Base-by-base conservation (phyloP, 2,888 invertebrate species). In the Cecidostiba fungosa region DNA sequence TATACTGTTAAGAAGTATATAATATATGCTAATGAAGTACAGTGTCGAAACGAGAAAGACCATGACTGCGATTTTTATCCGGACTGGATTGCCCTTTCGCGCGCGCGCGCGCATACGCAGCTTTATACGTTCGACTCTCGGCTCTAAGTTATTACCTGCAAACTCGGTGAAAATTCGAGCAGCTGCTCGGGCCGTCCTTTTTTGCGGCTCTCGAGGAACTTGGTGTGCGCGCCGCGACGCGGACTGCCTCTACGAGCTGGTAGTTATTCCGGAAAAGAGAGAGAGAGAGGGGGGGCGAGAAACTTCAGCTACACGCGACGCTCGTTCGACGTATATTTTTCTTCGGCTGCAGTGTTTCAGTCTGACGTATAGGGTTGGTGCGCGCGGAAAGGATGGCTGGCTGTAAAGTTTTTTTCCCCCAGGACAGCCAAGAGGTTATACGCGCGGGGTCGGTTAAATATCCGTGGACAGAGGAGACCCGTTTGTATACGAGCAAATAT, bases 91-190 rank as follows among this genome's bases (percentile, higher is more conserved):
- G 39, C 39, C 62, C 59, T 73, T 50, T 77, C 54, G 47, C 66
- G 29, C 66, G 1, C 29, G 1, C 29, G 14, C 54, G 19, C 32
- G 36, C 72, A 59, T 76, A 82, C 82, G 72, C 36, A n/a, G 6
- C 14, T n/a, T n/a, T n/a, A 16, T 8, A 36, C 32, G n/a, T 86
- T 84, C 78, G 82, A 82, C 82, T 70, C 82, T 82, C 16, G 79
- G 54, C 66, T 16, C 79, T 82, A 79, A 86, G 70, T 86, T 86
- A 86, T 86, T 82, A 86, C 85, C 86, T 86, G 85, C 85, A 43
- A 86, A 86, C 85, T 86, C 82, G 85, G 85, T 85, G 72, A 82
- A 85, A 86, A 82, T 86, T 85, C 77, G 73, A 85, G 36, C 82
- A 85, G 86, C 79, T 79, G 82, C 50, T 78, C 59, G 76, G 70